Conservation (phyloP, 2,888 invertebrate genomes). For the Pteria penguin region DNA sequence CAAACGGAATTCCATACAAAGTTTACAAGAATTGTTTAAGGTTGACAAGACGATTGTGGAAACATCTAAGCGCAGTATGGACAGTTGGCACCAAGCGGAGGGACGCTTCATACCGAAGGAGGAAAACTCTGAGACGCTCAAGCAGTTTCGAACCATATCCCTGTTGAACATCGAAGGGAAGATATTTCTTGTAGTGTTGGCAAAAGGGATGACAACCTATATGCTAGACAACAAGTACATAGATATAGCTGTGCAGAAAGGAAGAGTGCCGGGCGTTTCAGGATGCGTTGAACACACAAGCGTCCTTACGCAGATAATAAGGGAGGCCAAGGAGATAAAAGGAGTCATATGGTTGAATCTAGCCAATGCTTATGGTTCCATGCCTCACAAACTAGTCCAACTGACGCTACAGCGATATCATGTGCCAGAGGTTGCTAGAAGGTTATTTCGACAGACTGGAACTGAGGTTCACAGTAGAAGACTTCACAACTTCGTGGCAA, state of each 20-base stretch:
- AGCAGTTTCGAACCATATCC: too few species aligned
- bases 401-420: constrained; percentile 31
- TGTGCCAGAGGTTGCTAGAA: constrained; percentile 23
- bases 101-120: constrained; percentile 41
- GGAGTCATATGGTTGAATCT: constrained; percentile 36
- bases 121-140: constrained; percentile 21
- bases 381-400: constrained; percentile 38
- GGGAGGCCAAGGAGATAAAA: constrained; percentile 26
- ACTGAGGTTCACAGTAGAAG: constrained; percentile 32
- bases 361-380: constrained; percentile 41
- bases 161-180: constrained; percentile 40
- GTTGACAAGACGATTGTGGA: constrained; percentile 25
- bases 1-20: background rate
- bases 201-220: constrained; percentile 26
- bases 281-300: constrained; percentile 27
- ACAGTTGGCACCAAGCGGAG: constrained; percentile 28
- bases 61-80: constrained; percentile 29
- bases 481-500: constrained; percentile 40
- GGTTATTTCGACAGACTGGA: constrained; percentile 36
- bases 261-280: constrained; percentile 43
- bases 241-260: constrained; percentile 40
- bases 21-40: constrained; percentile 20
- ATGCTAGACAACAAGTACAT: constrained; percentile 37
- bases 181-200: constrained; percentile 39
- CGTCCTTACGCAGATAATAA: constrained; percentile 12